These are phyloP conservation scores for Andrena camellia DNA, from an alignment of 2,888 invertebrate genomes.

Conservation along the genomic window DNA sequence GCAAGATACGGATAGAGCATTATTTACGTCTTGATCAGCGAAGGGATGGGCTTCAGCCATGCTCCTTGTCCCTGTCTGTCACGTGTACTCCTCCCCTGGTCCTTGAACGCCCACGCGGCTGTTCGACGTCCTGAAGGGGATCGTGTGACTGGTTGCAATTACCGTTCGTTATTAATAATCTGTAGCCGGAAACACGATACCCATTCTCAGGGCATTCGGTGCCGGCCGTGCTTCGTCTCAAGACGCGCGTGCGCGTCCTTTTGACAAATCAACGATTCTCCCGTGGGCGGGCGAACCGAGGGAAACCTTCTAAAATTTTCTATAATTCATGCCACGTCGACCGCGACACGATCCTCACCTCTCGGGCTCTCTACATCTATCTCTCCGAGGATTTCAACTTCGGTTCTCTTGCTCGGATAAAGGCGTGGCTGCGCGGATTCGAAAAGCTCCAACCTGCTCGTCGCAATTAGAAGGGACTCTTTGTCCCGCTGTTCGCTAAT, in stretches of 20 bases:
- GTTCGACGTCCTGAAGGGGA: constrained; percentile 9
- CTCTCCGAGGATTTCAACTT: neutral
- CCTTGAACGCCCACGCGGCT: constrained; percentile 6
- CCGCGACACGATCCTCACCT: neutral
- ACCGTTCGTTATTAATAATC: constrained; percentile 17
- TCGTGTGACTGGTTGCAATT: constrained; percentile 3
- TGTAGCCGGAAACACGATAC: constrained; percentile 2
- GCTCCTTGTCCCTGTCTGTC: neutral
- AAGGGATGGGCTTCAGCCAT: neutral
- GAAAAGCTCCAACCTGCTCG: too few relatives aligned
- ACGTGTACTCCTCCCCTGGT: neutral
- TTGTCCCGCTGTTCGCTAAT: too few relatives aligned
- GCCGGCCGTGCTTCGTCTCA: neutral
- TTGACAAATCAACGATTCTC: neutral
- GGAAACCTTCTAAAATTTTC: neutral
- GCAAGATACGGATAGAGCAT: neutral
- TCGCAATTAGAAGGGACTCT: too few relatives aligned
- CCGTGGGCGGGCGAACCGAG: neutral
- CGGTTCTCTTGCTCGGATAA: neutral
- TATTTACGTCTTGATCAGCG: neutral
- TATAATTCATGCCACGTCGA: neutral
- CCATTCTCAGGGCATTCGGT: neutral
- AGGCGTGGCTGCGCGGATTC: neutral
- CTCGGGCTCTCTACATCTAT: too few relatives aligned
- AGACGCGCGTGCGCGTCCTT: neutral